These are phyloP conservation scores for Phania funesta DNA, from an alignment of 2,888 invertebrate genomes.

Conservation along the genomic window DNA sequence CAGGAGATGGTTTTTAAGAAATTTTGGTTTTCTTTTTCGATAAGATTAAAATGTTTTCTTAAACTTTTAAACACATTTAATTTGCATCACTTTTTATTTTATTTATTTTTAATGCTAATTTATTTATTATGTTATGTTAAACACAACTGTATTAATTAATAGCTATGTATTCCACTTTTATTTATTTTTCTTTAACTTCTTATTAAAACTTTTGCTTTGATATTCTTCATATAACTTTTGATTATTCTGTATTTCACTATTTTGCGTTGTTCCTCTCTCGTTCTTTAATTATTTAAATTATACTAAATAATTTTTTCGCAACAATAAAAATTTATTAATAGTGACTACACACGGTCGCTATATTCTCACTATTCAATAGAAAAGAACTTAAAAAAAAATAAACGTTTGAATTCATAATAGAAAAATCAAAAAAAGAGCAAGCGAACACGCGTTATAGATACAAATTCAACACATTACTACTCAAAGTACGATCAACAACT, in stretches of 20 bases:
- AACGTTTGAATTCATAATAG: slow-evolving; percentile 36
- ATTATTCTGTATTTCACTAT: not conserved
- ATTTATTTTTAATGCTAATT: not conserved
- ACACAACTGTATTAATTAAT: not conserved
- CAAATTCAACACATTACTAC: slow-evolving; percentile 61
- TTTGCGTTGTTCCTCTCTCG: not conserved
- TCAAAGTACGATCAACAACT: slow-evolving; percentile 68
- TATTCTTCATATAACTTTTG: not conserved
- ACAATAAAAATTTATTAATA: slow-evolving; percentile 16
- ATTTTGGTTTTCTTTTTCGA: not conserved
- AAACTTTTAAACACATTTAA: not conserved
- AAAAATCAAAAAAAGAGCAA: slow-evolving; percentile 35
- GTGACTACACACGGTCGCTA: slow-evolving; percentile 14
- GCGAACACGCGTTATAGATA: slow-evolving; percentile 51
- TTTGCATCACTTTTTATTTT: not conserved
- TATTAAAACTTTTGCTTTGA: not conserved
- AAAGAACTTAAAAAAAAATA: not conserved
- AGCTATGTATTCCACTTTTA: not conserved
- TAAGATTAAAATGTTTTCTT: not conserved
- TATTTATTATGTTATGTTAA: not conserved
- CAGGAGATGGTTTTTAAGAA: not conserved
- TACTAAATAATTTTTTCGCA: slow-evolving; percentile 14
- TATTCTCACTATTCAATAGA: slow-evolving; percentile 24
- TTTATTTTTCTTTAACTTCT: not conserved
- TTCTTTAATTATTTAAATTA: slow-evolving; percentile 35